Evolutionary conservation across 1,140 invertebrate genomes (phyloP), one percentile per base, ranked within the genome.

Genomic region (Scylla paramamosain): DNA sequence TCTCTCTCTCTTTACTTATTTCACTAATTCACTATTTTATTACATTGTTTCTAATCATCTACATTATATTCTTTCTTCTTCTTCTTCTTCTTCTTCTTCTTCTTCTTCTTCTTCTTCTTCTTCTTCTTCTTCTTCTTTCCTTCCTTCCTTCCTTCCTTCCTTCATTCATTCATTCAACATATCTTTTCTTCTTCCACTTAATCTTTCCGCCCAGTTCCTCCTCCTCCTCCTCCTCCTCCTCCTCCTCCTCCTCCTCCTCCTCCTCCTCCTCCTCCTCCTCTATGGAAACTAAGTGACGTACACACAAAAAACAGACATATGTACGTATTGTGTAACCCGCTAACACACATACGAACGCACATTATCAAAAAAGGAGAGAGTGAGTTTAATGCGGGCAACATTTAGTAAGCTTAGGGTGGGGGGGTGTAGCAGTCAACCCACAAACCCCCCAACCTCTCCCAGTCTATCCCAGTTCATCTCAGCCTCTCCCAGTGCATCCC

Each of bases 241-340:
- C 67, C 67, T 77, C 67, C 67, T 77, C n/a, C 67, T 77, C 20
- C 67, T 77, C n/a, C 67, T 77, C n/a, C 67, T 77, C n/a, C 67
- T 77, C 67, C 67, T 77, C 25, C 25, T 67, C 48, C 48, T 52
- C 48, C 48, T 52, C 48, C 48, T 52, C 48, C 48, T 52, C 48
- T 52, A 52, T 52, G 48, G 6, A 52, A 12, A 20, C 20, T 59
- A 59, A 16, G 10, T 59, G 2, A 59, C 52, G 52, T 20, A 59
- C 52, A 59, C 20, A 20, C 52, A 16, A 8, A 59, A 59, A 59
- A 59, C 52, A 59, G 0, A 59, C 52, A 59, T 12, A 20, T 59
- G 52, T 4, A 59, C 52, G 52, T 20, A 20, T 52, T 52, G 6
- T 52, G 48, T 52, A 52, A 14, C 48, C n/a, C n/a, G n/a, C n/a